Conservation (phyloP, 2,888 invertebrate species). For the Lepidocyrtinus sp. region DNA sequence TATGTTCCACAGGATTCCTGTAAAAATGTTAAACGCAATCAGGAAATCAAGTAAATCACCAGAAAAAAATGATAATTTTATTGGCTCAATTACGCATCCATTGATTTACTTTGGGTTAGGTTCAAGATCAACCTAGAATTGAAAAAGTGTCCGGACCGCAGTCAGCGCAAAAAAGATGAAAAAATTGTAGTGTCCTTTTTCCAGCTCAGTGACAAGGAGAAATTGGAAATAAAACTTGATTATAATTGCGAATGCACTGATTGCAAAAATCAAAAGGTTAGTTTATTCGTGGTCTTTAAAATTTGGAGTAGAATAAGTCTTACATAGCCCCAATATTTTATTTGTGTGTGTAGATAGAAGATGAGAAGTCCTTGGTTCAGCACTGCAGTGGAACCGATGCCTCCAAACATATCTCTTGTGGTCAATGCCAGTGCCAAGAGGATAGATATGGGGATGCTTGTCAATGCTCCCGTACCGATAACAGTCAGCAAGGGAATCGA, state of each 20-base stretch:
- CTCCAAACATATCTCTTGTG: conserved; percentile 52
- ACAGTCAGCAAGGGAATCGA: neutral
- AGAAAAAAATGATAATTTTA: no score
- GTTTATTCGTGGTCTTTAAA: no score
- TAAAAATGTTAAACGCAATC: neutral
- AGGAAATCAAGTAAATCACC: no score
- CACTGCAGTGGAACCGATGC: conserved; percentile 36
- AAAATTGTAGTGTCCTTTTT: conserved; percentile 37
- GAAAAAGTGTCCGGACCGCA: conserved; percentile 34
- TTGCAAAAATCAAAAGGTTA: conserved; percentile 34
- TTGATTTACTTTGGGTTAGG: no score
- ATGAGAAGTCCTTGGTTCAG: no score
- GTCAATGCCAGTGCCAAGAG: conserved; percentile 45
- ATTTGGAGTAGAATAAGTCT: no score
- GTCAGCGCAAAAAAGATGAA: neutral
- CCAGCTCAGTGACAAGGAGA: conserved; percentile 32
- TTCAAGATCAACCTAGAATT: conserved; percentile 39
- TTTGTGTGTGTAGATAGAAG: no score
- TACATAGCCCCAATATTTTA: no score
- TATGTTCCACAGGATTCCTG: neutral
- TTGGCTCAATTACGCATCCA: no score
- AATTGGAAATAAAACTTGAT: conserved; percentile 24
- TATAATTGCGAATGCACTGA: conserved; percentile 39
- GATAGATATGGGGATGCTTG: conserved; percentile 50
- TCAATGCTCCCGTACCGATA: conserved; percentile 36